Evolutionary conservation across 2,113 vertebrate species (phyloP).

Genomic region (Microcebus murinus): DNA sequence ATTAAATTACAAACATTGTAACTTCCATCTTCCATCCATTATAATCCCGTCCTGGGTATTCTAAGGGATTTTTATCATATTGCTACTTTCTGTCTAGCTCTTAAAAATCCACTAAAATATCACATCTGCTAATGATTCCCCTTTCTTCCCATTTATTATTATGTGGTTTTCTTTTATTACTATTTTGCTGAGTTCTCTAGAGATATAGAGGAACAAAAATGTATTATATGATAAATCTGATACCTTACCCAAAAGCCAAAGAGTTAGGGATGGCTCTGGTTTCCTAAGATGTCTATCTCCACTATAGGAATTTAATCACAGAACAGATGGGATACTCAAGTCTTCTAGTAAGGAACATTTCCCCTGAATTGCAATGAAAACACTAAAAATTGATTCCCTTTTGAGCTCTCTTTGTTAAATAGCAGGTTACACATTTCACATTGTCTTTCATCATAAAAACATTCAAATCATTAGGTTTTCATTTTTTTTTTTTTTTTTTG

Average conservation of each 20-base stretch:
- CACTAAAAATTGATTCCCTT: not conserved
- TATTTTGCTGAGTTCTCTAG: not conserved
- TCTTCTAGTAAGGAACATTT: not conserved
- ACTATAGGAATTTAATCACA: not conserved
- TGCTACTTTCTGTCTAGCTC: not conserved
- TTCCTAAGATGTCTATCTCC: not conserved
- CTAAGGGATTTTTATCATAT: not conserved
- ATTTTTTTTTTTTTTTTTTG: not conserved
- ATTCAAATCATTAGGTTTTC: not conserved
- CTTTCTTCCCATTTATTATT: not conserved
- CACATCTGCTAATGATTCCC: not conserved
- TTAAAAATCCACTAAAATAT: not conserved
- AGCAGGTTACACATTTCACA: too few relatives aligned
- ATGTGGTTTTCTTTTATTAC: not conserved
- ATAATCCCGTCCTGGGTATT: not conserved
- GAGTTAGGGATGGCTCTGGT: not conserved
- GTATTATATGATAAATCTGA: not conserved
- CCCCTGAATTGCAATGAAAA: not conserved
- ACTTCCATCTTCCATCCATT: not conserved
- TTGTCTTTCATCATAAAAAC: not conserved
- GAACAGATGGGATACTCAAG: not conserved
- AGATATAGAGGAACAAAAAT: not conserved
- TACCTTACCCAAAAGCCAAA: not conserved
- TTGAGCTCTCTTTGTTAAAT: not conserved
- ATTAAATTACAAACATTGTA: not conserved